Percentiles rank a stretch among this genome's conserved stretches.
Evolutionary conservation across 1,140 invertebrate genomes (phyloP).

Genomic region (Pantala flavescens): DNA sequence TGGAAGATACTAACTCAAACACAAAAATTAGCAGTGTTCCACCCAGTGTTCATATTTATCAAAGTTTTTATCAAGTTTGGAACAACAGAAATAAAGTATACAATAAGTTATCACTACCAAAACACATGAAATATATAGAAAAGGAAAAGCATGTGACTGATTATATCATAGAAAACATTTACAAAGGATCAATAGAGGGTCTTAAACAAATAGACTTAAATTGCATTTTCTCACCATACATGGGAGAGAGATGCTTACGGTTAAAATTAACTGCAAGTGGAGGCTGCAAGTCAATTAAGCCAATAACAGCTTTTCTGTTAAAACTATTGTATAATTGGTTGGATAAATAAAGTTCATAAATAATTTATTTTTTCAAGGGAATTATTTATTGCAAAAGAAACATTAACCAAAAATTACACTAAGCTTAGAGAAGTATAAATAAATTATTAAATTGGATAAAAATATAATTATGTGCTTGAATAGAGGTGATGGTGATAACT

Average conservation of each 20-base stretch:
- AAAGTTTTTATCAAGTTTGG: background rate
- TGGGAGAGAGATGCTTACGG: background rate
- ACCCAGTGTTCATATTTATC: background rate
- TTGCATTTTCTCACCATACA: background rate
- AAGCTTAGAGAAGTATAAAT: background rate
- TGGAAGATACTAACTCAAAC: background rate
- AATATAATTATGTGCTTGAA: background rate
- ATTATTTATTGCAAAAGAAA: background rate
- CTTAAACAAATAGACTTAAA: background rate
- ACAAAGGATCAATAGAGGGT: background rate
- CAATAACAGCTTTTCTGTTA: background rate
- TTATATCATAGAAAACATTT: background rate
- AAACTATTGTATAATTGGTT: background rate
- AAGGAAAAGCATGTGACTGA: constrained; percentile 9
- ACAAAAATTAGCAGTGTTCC: background rate
- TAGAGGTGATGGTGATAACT: background rate
- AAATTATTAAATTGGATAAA: background rate
- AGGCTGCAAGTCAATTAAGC: background rate
- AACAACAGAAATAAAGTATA: background rate
- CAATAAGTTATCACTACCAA: background rate
- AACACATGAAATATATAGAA: background rate
- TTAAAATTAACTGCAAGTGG: background rate
- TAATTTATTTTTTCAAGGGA: background rate
- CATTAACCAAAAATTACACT: background rate
- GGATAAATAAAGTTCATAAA: background rate